These are phyloP conservation scores for Merops nubicus DNA, from an alignment of 2,113 vertebrate genomes.

Conservation along the genomic window DNA sequence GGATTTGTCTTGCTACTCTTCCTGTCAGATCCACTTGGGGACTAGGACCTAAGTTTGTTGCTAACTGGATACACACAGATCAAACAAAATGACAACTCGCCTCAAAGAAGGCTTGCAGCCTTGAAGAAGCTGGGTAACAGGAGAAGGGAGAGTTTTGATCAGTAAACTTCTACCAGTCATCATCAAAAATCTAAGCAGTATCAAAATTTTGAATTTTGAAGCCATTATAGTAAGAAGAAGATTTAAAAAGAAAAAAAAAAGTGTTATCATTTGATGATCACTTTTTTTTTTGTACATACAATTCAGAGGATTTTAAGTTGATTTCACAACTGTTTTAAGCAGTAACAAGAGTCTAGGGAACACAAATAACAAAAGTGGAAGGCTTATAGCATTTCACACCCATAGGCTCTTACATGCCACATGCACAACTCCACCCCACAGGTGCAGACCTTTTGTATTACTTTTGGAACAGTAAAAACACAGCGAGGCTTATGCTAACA, in stretches of 20 bases:
- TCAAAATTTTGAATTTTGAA: not conserved
- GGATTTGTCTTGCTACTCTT: not conserved
- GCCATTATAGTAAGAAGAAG: not conserved
- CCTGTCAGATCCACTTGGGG: not conserved
- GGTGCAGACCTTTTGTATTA: not conserved
- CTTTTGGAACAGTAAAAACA: not conserved
- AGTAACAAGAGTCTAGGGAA: not conserved
- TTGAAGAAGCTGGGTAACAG: not conserved
- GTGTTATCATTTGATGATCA: not conserved
- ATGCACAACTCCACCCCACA: not conserved
- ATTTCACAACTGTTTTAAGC: not conserved
- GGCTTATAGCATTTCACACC: not conserved
- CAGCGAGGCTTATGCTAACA: not conserved
- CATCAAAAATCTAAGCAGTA: not conserved
- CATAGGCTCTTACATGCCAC: not conserved
- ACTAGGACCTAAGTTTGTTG: not conserved
- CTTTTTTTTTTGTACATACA: not conserved
- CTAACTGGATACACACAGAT: not conserved
- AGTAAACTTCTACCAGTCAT: not conserved
- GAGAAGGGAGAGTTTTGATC: not conserved
- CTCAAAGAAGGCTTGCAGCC: not conserved
- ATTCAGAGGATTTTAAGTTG: not conserved
- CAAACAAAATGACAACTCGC: not conserved
- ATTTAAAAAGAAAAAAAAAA: not conserved
- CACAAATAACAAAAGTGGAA: not conserved